phyloP scores from a whole-genome alignment of 2,888 invertebrate genomes.

The Drosophila pegasa region DNA sequence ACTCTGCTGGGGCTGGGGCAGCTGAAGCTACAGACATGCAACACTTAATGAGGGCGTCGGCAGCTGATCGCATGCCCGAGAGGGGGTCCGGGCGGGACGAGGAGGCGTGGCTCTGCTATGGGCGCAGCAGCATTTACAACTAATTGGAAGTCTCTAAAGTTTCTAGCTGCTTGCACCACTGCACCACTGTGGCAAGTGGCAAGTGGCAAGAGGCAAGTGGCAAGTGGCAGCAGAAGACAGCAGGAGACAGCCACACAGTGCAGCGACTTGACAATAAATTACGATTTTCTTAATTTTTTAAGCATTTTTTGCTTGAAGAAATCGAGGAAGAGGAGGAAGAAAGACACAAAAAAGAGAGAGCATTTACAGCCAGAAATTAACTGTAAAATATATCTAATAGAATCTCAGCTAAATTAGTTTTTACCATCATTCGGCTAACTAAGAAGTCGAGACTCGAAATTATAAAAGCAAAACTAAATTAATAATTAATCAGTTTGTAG shows the following conservation, averaged over 20 bases:
- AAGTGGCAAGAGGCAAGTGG: constrained; percentile 41
- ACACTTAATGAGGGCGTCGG: constrained; percentile 79
- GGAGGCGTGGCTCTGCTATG: constrained; percentile 26
- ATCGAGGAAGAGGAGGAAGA: not conserved
- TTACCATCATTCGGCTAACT: constrained; percentile 1
- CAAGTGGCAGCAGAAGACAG: constrained; percentile 28
- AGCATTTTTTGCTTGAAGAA: not conserved
- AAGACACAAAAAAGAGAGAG: not conserved
- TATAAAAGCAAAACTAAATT: not conserved
- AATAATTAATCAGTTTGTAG: not conserved
- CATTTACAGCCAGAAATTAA: constrained; percentile 18
- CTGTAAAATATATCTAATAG: constrained; percentile 19
- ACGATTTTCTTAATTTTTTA: constrained; percentile 5
- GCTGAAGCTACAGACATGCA: constrained; percentile 59
- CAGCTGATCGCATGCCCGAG: constrained; percentile 72
- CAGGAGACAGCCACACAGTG: constrained; percentile 14
- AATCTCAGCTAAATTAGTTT: constrained; percentile 16
- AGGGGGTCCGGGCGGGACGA: not conserved
- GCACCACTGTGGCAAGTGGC: constrained; percentile 40
- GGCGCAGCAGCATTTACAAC: constrained; percentile 50
- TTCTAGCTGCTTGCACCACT: constrained; percentile 31
- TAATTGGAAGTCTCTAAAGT: constrained; percentile 64
- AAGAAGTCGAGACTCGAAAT: not conserved
- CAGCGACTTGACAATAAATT: constrained; percentile 27
- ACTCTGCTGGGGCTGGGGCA: constrained; percentile 27